phyloP scores from a whole-genome alignment of 2,797 vertebrate species.

The Sternotherus odoratus region DNA sequence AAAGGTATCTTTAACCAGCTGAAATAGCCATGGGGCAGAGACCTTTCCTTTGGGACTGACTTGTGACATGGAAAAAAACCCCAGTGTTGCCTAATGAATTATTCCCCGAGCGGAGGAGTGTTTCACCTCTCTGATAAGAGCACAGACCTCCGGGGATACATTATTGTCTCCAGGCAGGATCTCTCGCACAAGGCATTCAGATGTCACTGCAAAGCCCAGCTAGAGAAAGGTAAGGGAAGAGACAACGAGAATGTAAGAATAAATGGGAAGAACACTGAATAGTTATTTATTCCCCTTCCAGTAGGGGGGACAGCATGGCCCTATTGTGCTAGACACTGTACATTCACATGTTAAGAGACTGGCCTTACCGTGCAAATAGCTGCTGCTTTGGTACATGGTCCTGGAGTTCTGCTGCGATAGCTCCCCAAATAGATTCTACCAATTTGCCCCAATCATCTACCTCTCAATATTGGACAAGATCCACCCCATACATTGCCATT shows the following conservation, averaged over 20 bases:
- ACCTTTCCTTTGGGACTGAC: not conserved
- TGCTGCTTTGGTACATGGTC: not conserved
- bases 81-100: slow-evolving; percentile 63
- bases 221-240: not conserved
- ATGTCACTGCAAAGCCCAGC: not conserved
- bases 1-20: not conserved
- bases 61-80: slow-evolving; percentile 35
- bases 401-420: not conserved
- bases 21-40: slow-evolving; percentile 30
- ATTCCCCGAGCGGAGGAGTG: slow-evolving; percentile 35
- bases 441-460: not conserved
- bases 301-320: no score
- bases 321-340: not conserved
- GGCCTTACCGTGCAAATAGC: not conserved
- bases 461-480: not conserved
- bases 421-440: not conserved
- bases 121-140: slow-evolving; percentile 46
- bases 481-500: not conserved
- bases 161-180: not conserved
- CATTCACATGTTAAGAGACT: not conserved
- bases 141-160: slow-evolving; percentile 57
- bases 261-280: not conserved
- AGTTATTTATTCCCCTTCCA: not conserved
- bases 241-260: not conserved
- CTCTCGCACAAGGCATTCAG: not conserved